Evolutionary conservation across 2,888 invertebrate species (phyloP), one percentile per base, ranked within the genome.

Genomic region (Trichogramma dendrolimi): DNA sequence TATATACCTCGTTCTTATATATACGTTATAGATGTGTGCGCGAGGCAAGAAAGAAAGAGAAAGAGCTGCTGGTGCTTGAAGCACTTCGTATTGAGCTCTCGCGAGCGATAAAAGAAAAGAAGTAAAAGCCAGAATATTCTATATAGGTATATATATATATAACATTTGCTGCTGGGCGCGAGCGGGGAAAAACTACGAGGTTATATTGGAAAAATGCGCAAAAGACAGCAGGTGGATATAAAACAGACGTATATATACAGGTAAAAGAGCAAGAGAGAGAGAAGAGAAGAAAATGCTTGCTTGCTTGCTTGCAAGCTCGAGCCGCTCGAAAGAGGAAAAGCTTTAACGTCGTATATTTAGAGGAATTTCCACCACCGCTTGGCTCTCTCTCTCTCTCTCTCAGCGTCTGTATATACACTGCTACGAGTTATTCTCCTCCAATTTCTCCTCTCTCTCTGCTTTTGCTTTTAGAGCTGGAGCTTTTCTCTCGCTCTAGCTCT

Each of bases 141-240:
- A 27, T 27, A 27, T 27, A 27, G 27, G 27, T 27, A 27, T 27
- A 27, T 27, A 27, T 27, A 27, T 14, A 2, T 27, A 27, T 2
- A 27, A 27, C 27, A 27, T 27, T 27, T 27, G 27, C 27, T 27
- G 27, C 27, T 27, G 27, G 27, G 27, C 27, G 27, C 27, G 27
- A 27, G 27, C 27, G 27, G 27, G 27, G 27, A 27, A 27, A 27
- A 27, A 27, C 27, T 27, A 27, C 27, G 27, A 27, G 38, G 65
- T 55, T 61, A 61, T 63, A 64, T 64, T 60, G 66, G 66, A 60
- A 62, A 64, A 62, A 62, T 62, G 61, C 27, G 27, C 58, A 63
- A 63, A 63, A 61, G 63, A 63, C 65, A 63, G 61, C 54, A 8
- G 56, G 49, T 55, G 60, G 62, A 65, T 62, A 65, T 60, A 65